Conservation (phyloP, 2,797 vertebrate genomes). For the Sebastes nivosus region DNA sequence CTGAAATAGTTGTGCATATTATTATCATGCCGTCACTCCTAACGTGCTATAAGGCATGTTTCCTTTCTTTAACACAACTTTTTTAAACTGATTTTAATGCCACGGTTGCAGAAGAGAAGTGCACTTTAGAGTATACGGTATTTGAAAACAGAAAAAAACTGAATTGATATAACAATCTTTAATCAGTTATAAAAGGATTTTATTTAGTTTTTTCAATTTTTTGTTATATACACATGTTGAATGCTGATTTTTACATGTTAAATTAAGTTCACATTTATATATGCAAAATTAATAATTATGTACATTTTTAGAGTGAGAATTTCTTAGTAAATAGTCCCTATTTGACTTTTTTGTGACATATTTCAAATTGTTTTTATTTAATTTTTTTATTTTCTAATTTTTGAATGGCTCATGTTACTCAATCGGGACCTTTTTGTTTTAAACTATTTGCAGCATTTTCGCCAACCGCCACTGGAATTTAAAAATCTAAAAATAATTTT, state of each 20-base stretch:
- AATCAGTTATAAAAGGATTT: background rate
- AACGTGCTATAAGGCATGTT: background rate
- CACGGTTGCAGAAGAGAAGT: background rate
- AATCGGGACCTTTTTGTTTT: background rate
- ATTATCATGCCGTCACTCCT: background rate
- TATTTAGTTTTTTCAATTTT: background rate
- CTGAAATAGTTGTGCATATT: background rate
- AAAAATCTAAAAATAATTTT: background rate
- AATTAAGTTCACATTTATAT: background rate
- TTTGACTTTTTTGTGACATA: background rate
- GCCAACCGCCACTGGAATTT: background rate
- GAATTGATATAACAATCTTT: background rate
- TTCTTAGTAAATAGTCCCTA: background rate
- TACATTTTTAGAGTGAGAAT: background rate
- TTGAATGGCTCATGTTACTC: background rate
- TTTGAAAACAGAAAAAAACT: background rate
- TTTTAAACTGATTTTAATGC: background rate
- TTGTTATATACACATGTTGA: background rate
- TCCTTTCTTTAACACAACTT: background rate
- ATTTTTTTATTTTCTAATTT: background rate
- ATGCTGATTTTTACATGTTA: background rate
- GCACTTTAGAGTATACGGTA: background rate
- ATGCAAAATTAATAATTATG: background rate
- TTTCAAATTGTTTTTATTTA: background rate
- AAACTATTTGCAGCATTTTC: background rate